A percentile compares a stretch with the other conserved stretches of the same genome.
phyloP scores from a whole-genome alignment of 2,888 invertebrate species.

The Tachina fera region DNA sequence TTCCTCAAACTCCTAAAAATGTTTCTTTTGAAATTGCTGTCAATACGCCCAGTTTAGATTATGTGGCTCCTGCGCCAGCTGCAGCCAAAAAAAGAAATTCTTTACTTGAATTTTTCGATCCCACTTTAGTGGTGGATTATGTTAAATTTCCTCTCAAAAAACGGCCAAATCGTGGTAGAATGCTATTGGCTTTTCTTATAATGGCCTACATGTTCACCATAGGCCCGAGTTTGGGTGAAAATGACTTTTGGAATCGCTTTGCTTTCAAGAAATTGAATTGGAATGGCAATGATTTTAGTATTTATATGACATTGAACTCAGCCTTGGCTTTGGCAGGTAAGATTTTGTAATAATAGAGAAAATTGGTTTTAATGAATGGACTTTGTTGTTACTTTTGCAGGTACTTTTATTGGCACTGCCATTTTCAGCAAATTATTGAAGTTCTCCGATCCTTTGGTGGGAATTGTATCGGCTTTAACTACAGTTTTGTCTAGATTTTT shows the following conservation, averaged over 20 bases:
- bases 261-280: slow-evolving; percentile 80
- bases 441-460: slow-evolving; percentile 80
- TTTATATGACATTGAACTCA: slow-evolving; percentile 79
- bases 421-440: slow-evolving; percentile 81
- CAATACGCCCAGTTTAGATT: slow-evolving; percentile 65
- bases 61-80: slow-evolving; percentile 10
- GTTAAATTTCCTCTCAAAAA: slow-evolving; percentile 79
- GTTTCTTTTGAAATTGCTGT: slow-evolving; percentile 78
- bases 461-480: slow-evolving; percentile 79
- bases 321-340: slow-evolving; percentile 78
- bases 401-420: slow-evolving; percentile 82
- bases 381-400: slow-evolving; percentile 63
- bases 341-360: not conserved
- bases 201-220: slow-evolving; percentile 79
- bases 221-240: slow-evolving; percentile 80
- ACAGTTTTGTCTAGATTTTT: slow-evolving; percentile 80
- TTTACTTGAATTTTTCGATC: slow-evolving; percentile 81
- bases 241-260: slow-evolving; percentile 81
- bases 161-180: slow-evolving; percentile 79
- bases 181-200: slow-evolving; percentile 78
- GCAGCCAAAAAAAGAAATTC: slow-evolving; percentile 72
- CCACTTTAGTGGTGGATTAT: slow-evolving; percentile 80
- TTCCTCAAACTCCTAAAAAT: slow-evolving; percentile 74
- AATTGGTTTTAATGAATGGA: not conserved
- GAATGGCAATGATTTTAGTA: slow-evolving; percentile 81